Conservation (phyloP, 1,140 invertebrate genomes). For the Vanessa atalanta region DNA sequence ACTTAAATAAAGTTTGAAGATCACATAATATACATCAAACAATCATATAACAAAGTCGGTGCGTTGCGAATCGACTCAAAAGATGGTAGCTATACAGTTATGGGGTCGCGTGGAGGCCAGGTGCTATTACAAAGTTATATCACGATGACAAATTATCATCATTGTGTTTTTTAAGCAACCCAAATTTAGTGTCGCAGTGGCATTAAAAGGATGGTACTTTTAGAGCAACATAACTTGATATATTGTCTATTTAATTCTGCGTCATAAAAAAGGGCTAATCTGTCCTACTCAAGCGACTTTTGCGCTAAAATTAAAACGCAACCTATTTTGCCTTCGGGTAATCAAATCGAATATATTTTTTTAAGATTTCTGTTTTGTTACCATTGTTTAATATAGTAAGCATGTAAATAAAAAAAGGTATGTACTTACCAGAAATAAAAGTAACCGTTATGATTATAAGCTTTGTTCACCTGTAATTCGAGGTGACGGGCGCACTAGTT, state of each 20-base stretch:
- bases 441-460: background rate
- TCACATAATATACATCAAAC: constrained; percentile 77
- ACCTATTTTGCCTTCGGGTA: no score
- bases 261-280: background rate
- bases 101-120: constrained; percentile 69
- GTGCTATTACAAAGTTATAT: constrained; percentile 55
- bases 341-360: no score
- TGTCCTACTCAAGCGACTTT: no score
- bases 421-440: background rate
- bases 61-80: constrained; percentile 65
- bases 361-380: no score
- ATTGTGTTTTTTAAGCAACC: constrained; percentile 57
- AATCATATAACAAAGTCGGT: constrained; percentile 67
- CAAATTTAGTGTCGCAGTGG: constrained; percentile 47
- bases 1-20: constrained; percentile 73
- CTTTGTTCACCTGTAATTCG: constrained; percentile 30
- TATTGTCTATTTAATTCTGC: constrained; percentile 9
- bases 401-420: background rate
- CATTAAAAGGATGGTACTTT: constrained; percentile 53
- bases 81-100: constrained; percentile 39
- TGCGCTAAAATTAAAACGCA: no score
- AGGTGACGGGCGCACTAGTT: constrained; percentile 50
- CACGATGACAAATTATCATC: constrained; percentile 72
- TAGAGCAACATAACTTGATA: constrained; percentile 20
- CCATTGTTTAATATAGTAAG: no score